Percentiles rank a stretch among this genome's conserved stretches.
These are phyloP conservation scores for Polyodon spathula DNA, from an alignment of 2,113 vertebrate genomes.

Conservation along the genomic window DNA sequence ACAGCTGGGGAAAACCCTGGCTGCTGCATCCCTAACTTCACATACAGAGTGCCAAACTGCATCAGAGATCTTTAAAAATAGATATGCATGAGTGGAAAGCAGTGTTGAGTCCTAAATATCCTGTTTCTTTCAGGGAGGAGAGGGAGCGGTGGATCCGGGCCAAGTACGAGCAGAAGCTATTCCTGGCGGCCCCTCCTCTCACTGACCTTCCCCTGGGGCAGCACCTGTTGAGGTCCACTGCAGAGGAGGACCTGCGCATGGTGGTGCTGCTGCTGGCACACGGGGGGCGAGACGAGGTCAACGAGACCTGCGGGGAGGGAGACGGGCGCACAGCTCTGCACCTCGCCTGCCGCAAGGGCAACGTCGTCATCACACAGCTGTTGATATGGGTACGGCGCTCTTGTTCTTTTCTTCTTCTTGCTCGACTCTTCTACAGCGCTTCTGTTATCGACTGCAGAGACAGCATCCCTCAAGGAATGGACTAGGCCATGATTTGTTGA, in stretches of 20 bases:
- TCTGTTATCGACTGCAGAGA: too few relatives aligned
- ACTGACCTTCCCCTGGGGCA: conserved; percentile 79
- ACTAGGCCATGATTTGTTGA: too few relatives aligned
- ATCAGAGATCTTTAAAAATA: too few relatives aligned
- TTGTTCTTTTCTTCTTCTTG: accelerated
- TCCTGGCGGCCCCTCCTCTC: conserved; percentile 68
- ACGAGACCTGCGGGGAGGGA: conserved; percentile 84
- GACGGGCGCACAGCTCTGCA: conserved; percentile 86
- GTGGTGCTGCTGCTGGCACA: conserved; percentile 88
- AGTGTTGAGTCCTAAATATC: conserved; percentile 17
- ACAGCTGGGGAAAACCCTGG: too few relatives aligned
- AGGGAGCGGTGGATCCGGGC: conserved; percentile 93
- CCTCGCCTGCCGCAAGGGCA: conserved; percentile 81
- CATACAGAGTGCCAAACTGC: too few relatives aligned
- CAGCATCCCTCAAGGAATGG: too few relatives aligned
- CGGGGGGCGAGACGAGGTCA: conserved; percentile 82
- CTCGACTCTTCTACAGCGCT: too few relatives aligned
- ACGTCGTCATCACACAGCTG: conserved; percentile 81
- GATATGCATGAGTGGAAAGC: too few relatives aligned
- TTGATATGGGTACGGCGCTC: conserved; percentile 79
- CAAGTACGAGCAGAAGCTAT: conserved; percentile 91
- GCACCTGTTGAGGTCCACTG: conserved; percentile 75
- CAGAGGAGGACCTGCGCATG: conserved; percentile 74
- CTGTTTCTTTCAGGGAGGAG: conserved; percentile 72
- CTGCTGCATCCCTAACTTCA: too few relatives aligned